Conservation (phyloP, 1,140 invertebrate genomes). For the Spodoptera litura region DNA sequence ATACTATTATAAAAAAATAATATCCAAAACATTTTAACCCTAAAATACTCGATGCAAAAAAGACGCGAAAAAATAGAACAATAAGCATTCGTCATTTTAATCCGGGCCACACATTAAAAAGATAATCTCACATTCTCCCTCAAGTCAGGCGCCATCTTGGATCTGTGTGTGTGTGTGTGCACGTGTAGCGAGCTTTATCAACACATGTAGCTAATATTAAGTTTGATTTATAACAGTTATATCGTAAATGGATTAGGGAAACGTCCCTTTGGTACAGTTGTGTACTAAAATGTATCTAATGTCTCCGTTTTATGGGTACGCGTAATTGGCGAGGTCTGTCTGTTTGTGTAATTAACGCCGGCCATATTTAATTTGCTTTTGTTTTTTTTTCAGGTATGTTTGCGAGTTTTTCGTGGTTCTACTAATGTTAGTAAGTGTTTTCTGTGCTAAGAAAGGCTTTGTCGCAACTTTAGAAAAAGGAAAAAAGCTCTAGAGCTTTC, state of each 20-base stretch:
- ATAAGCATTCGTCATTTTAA: constrained; percentile 54
- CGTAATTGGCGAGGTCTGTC: constrained; percentile 64
- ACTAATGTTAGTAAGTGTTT: constrained; percentile 32
- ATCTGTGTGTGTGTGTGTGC: constrained; percentile 49
- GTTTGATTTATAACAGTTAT: constrained; percentile 85
- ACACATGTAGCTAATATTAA: constrained; percentile 84
- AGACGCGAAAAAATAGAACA: constrained; percentile 35
- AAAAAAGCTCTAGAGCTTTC: background rate
- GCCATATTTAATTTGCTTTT: constrained; percentile 54
- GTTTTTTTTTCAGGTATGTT: constrained; percentile 64
- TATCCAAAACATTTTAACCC: constrained; percentile 14
- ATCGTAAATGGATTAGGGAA: constrained; percentile 85
- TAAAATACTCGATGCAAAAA: constrained; percentile 32
- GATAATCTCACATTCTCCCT: constrained; percentile 47
- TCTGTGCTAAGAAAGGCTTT: background rate
- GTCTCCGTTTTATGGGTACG: constrained; percentile 68
- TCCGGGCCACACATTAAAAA: constrained; percentile 50
- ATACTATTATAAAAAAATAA: background rate
- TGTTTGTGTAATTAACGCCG: constrained; percentile 56
- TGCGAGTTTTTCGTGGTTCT: constrained; percentile 6
- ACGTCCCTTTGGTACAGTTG: constrained; percentile 68
- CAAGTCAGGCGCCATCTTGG: constrained; percentile 53
- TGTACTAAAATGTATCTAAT: constrained; percentile 62
- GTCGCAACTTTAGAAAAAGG: background rate
- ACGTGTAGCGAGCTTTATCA: constrained; percentile 71